Evolutionary conservation across 2,113 vertebrate genomes (phyloP).

Genomic region (Phocoena phocoena): DNA sequence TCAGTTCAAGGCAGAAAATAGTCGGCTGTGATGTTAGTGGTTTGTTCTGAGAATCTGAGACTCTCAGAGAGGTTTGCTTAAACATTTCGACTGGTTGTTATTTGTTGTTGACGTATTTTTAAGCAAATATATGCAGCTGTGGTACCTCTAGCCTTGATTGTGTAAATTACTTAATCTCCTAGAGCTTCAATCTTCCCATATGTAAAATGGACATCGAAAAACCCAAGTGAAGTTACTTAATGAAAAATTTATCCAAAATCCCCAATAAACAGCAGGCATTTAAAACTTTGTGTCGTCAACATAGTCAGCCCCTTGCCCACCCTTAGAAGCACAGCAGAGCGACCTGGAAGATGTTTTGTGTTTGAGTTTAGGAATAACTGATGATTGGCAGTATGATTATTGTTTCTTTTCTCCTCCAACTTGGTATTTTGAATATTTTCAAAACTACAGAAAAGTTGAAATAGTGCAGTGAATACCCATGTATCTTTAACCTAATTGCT

Average conservation of each 20-base stretch:
- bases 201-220: neutral
- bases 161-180: neutral
- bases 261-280: neutral
- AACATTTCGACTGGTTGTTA: conserved; percentile 37
- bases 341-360: neutral
- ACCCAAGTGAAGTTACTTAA: neutral
- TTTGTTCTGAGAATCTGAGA: conserved; percentile 42
- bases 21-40: neutral
- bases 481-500: neutral
- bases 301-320: neutral
- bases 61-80: conserved; percentile 45
- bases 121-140: conserved; percentile 51
- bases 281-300: neutral
- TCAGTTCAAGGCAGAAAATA: neutral
- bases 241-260: neutral
- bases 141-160: neutral
- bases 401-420: conserved; percentile 31
- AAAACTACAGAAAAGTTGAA: neutral
- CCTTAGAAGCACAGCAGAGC: neutral
- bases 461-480: neutral
- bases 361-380: conserved; percentile 54
- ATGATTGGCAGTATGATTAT: conserved; percentile 60
- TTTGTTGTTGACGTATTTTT: conserved; percentile 22
- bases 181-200: neutral
- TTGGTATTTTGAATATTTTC: neutral